These are phyloP conservation scores for Ceratina japonica DNA, from an alignment of 1,140 invertebrate species.

Conservation along the genomic window DNA sequence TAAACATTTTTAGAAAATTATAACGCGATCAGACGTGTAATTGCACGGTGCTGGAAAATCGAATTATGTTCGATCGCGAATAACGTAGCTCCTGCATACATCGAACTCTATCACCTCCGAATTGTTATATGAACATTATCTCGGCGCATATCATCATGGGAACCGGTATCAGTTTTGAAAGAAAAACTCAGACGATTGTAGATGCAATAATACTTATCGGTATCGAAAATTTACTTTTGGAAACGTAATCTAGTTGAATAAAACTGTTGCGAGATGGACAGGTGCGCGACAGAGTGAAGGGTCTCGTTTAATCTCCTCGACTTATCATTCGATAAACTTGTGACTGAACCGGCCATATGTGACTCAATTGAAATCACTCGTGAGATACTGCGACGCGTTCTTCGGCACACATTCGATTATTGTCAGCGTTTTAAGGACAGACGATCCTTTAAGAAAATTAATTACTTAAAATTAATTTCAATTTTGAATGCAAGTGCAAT, in stretches of 20 bases:
- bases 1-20: constrained; percentile 22
- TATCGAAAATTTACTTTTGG: too few species aligned
- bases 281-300: constrained; percentile 46
- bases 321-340: constrained; percentile 64
- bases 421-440: too few species aligned
- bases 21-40: constrained; percentile 4
- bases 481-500: too few species aligned
- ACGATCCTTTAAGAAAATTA: too few species aligned
- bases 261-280: constrained; percentile 51
- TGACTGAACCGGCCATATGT: constrained; percentile 54
- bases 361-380: constrained; percentile 47
- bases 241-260: constrained; percentile 38
- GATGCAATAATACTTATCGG: too few species aligned
- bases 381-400: neutral
- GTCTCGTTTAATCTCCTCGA: constrained; percentile 59
- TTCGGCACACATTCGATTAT: too few species aligned
- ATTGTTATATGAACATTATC: neutral
- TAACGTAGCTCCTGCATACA: constrained; percentile 25
- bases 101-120: constrained; percentile 54
- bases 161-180: too few species aligned
- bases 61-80: constrained; percentile 31
- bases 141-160: too few species aligned
- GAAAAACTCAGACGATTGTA: too few species aligned
- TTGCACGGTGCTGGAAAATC: constrained; percentile 26
- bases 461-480: too few species aligned